Percentiles rank a stretch among this genome's conserved stretches.
phyloP scores from a whole-genome alignment of 2,888 invertebrate species.

The Drosophila rellima region DNA sequence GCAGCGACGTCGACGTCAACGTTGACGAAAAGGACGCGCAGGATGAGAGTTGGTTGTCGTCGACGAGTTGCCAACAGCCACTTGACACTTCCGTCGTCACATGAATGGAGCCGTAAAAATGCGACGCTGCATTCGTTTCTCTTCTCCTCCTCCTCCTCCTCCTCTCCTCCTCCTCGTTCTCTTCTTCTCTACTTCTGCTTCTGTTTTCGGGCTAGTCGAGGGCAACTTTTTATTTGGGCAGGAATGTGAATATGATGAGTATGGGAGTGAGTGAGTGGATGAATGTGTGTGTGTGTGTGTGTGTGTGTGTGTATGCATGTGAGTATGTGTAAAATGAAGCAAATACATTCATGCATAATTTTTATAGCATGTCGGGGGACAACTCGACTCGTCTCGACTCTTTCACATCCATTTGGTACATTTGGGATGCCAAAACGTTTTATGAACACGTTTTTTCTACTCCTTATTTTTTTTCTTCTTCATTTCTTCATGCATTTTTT shows the following conservation, averaged over 20 bases:
- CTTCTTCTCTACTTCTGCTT: slow-evolving; percentile 17
- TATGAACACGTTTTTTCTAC: slow-evolving; percentile 64
- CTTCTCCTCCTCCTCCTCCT: too few relatives aligned
- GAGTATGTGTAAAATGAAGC: slow-evolving; percentile 63
- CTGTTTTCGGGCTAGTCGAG: slow-evolving; percentile 70
- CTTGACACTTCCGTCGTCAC: slow-evolving; percentile 82
- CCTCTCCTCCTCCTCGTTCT: too few relatives aligned
- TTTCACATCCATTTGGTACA: slow-evolving; percentile 45
- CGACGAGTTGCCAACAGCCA: slow-evolving; percentile 82
- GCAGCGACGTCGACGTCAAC: slow-evolving; percentile 38
- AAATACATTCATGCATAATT: slow-evolving; percentile 82
- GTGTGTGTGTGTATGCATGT: slow-evolving; percentile 7
- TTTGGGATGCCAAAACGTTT: slow-evolving; percentile 80
- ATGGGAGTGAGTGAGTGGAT: slow-evolving; percentile 9
- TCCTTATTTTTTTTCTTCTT: slow-evolving; percentile 16
- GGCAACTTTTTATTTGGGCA: slow-evolving; percentile 78
- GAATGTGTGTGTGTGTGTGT: slow-evolving; percentile 6
- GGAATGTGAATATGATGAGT: slow-evolving; percentile 48
- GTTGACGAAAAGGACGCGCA: slow-evolving; percentile 77
- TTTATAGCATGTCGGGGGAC: slow-evolving; percentile 69
- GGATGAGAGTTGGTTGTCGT: slow-evolving; percentile 73
- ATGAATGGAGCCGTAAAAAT: slow-evolving; percentile 82
- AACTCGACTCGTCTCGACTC: too few relatives aligned
- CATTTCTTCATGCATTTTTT: slow-evolving; percentile 3
- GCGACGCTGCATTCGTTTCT: slow-evolving; percentile 71